These are phyloP conservation scores for Pseudococcus longispinus DNA, from an alignment of 2,888 invertebrate species.

Conservation along the genomic window DNA sequence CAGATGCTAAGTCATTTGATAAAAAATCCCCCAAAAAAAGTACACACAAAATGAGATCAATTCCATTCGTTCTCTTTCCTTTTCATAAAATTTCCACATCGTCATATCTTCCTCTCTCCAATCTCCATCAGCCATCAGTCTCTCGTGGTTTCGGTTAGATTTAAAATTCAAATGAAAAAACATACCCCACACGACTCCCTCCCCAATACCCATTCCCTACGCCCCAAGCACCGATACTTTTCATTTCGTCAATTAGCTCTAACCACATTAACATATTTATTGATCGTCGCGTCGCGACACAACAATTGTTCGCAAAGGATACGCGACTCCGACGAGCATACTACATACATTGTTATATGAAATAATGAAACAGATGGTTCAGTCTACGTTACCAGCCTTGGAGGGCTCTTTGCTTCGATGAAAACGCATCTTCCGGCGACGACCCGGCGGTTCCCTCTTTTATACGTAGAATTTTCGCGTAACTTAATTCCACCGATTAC, in stretches of 20 bases:
- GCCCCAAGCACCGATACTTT: too few species aligned
- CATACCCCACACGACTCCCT: too few species aligned
- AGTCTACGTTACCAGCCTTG: not conserved
- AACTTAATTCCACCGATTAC: slow-evolving; percentile 8
- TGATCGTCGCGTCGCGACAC: not conserved
- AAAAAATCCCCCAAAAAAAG: too few species aligned
- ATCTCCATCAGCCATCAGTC: too few species aligned
- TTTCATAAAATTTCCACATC: too few species aligned
- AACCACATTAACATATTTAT: slow-evolving; percentile 5
- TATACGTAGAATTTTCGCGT: not conserved
- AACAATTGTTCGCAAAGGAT: not conserved
- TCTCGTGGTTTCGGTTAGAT: too few species aligned
- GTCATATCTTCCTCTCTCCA: too few species aligned
- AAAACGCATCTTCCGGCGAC: not conserved
- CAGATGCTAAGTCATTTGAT: too few species aligned
- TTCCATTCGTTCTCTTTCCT: too few species aligned
- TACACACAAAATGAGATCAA: too few species aligned
- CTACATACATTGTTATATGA: not conserved
- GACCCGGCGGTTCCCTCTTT: not conserved
- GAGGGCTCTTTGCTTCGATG: not conserved
- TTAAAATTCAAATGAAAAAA: too few species aligned
- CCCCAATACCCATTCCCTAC: too few species aligned
- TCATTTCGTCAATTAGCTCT: not conserved
- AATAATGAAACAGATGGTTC: slow-evolving; percentile 28
- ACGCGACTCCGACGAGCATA: not conserved